Base-by-base conservation (phyloP, 2,797 vertebrate genomes). In the Lemur catta region DNA sequence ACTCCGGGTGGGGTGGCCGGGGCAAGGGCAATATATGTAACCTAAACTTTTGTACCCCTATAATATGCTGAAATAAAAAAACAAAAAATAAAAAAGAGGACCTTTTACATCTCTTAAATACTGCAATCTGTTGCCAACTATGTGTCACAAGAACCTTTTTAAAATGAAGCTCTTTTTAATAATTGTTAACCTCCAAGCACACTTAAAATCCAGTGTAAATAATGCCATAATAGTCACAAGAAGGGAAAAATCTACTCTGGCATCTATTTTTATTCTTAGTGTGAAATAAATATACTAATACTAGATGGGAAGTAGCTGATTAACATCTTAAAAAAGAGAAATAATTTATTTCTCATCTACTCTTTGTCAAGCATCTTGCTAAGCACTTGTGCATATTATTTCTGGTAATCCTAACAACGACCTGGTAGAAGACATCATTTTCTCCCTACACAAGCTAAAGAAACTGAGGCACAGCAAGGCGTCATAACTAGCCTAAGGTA, bases 201-300 rank as follows among this genome's bases (percentile, higher is more conserved):
- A 90, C 41, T 71, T 71, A 84, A 84, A 95, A 75, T 74, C 46
- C n/a, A 95, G 61, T 79, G 86, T 41, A 93, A 89, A 74, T 67
- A 78, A 74, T 82, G 24, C 35, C 84, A 86, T 52, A 84, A 86
- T 76, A 80, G 38, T 72, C 59, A 75, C 14, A 35, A 72, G 59
- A 84, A 88, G 43, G 69, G 38, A 91, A 91, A 93, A 84, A 76
- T 65, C 20, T 84, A 81, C 12, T 85, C n/a, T 78, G 41, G 84
- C 35, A 93, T 84, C 46, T 81, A 30, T 35, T 67, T 67, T 67
- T n/a, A 67, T 35, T 95, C 43, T 85, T 59, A 85, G 61, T 74
- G 46, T 94, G 41, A 71, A 81, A 74, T 59, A 82, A 89, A 95
- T 65, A 72, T 48, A 28, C n/a, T 81, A 50, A 46, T 61, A 63